These are phyloP conservation scores for Harpalus rufipes DNA, from an alignment of 2,888 invertebrate genomes.

Conservation along the genomic window DNA sequence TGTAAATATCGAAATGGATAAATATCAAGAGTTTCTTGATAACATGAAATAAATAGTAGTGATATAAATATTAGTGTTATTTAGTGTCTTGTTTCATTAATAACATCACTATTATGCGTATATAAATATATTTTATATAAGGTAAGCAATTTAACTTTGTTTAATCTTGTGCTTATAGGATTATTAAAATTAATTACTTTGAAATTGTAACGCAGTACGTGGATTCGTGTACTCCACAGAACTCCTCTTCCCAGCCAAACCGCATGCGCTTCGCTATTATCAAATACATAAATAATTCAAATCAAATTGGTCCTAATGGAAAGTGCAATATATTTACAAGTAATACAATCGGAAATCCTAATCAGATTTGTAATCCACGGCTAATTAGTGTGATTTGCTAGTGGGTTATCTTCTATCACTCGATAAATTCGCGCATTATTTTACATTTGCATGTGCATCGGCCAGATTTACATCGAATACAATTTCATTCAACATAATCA, in stretches of 20 bases:
- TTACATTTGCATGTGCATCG: slow-evolving; percentile 25
- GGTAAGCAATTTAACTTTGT: slow-evolving; percentile 19
- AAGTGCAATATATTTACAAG: slow-evolving; percentile 43
- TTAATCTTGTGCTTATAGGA: slow-evolving; percentile 42
- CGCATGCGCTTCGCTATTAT: slow-evolving; percentile 13
- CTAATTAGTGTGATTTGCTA: slow-evolving; percentile 28
- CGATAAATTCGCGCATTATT: slow-evolving; percentile 28
- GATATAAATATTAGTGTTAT: no score
- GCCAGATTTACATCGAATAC: slow-evolving; percentile 3
- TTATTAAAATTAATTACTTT: slow-evolving; percentile 51
- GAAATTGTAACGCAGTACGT: slow-evolving; percentile 44
- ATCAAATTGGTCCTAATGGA: slow-evolving; percentile 40
- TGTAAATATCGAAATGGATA: no score
- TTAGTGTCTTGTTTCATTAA: background rate
- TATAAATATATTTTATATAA: background rate
- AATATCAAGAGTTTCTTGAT: no score
- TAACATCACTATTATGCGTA: background rate
- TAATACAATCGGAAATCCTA: slow-evolving; percentile 40
- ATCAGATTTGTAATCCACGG: slow-evolving; percentile 47
- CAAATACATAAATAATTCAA: slow-evolving; percentile 26
- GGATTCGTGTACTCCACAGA: slow-evolving; percentile 5
- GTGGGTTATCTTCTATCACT: slow-evolving; percentile 27
- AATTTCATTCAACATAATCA: slow-evolving; percentile 27
- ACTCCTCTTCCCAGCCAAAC: background rate
- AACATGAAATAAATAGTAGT: no score